phyloP scores from a whole-genome alignment of 2,797 vertebrate species.

The Gymnoscopelus braueri region DNA sequence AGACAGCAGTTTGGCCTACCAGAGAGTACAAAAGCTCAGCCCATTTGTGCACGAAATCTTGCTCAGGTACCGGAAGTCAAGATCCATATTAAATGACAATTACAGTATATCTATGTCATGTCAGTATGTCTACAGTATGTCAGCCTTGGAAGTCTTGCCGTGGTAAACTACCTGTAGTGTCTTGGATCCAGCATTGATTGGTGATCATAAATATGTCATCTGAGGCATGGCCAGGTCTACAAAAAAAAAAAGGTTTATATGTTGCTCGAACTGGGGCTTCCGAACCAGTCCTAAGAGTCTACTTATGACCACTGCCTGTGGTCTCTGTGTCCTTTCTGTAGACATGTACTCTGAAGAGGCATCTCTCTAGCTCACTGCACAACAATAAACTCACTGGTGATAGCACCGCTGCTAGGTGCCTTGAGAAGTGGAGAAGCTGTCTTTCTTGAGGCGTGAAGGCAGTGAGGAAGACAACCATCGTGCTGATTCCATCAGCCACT shows the following conservation, averaged over 20 bases:
- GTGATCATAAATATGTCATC: constrained; percentile 15
- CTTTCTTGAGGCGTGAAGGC: constrained; percentile 46
- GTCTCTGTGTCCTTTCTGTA: constrained; percentile 40
- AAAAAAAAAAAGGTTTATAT: constrained; percentile 9
- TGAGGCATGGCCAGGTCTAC: constrained; percentile 6
- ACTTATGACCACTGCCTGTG: constrained; percentile 5
- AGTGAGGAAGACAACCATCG: constrained; percentile 33
- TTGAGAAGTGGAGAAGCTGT: constrained; percentile 45
- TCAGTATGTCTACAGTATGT: constrained; percentile 18
- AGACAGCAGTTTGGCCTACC: constrained; percentile 87
- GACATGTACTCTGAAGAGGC: constrained; percentile 45
- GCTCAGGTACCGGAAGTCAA: constrained; percentile 69
- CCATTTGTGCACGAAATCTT: constrained; percentile 51
- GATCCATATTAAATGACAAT: constrained; percentile 28
- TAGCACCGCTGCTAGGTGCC: constrained; percentile 41
- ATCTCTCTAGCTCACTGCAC: constrained; percentile 43
- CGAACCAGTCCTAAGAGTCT: background rate
- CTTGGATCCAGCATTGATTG: constrained; percentile 3
- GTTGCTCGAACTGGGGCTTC: constrained; percentile 14
- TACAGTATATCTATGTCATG: constrained; percentile 28
- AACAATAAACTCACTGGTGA: constrained; percentile 41
- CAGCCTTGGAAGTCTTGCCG: constrained; percentile 20
- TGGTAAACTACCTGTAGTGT: background rate
- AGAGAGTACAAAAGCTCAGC: constrained; percentile 75
- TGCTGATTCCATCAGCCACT: constrained; percentile 46